These are phyloP conservation scores for Scaptomyza hsui DNA, from an alignment of 1,140 invertebrate genomes.

Conservation along the genomic window DNA sequence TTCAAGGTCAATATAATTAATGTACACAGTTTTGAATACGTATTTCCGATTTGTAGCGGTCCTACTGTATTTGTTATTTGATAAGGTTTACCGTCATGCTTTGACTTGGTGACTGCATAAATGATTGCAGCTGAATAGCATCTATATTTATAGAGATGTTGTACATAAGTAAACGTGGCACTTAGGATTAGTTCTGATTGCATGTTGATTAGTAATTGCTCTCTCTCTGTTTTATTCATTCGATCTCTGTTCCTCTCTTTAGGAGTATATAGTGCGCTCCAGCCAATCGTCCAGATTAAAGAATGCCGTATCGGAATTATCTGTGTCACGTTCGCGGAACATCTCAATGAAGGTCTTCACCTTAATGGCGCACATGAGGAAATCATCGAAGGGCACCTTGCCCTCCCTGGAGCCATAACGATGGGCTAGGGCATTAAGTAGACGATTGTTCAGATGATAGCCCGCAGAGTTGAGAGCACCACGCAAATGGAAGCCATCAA, in stretches of 20 bases:
- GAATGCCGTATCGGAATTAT: slow-evolving; percentile 89
- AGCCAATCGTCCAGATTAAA: slow-evolving; percentile 95
- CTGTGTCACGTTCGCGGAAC: slow-evolving; percentile 90
- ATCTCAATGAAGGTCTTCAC: slow-evolving; percentile 97
- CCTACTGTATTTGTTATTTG: slow-evolving; percentile 24
- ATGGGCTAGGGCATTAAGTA: slow-evolving; percentile 94
- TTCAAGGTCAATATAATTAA: slow-evolving; percentile 67
- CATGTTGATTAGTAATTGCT: slow-evolving; percentile 26
- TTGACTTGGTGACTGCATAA: slow-evolving; percentile 37
- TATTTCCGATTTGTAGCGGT: slow-evolving; percentile 49
- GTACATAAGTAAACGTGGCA: slow-evolving; percentile 69
- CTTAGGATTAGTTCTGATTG: slow-evolving; percentile 66
- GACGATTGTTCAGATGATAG: slow-evolving; percentile 94
- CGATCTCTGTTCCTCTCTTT: slow-evolving; percentile 24
- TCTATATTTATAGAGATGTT: slow-evolving; percentile 6
- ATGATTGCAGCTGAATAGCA: slow-evolving; percentile 31
- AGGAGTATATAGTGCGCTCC: slow-evolving; percentile 91
- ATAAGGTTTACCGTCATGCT: slow-evolving; percentile 41
- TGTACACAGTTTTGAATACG: slow-evolving; percentile 36
- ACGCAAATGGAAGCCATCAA: slow-evolving; percentile 94
- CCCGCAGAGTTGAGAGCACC: slow-evolving; percentile 94
- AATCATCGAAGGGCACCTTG: slow-evolving; percentile 95
- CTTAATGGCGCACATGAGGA: slow-evolving; percentile 96
- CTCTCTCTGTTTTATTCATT: background rate
- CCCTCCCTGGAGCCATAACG: slow-evolving; percentile 94